Percentiles rank a stretch among this genome's conserved stretches.
Evolutionary conservation across 2,797 vertebrate genomes (phyloP).

Genomic region (Muscicapa striata): DNA sequence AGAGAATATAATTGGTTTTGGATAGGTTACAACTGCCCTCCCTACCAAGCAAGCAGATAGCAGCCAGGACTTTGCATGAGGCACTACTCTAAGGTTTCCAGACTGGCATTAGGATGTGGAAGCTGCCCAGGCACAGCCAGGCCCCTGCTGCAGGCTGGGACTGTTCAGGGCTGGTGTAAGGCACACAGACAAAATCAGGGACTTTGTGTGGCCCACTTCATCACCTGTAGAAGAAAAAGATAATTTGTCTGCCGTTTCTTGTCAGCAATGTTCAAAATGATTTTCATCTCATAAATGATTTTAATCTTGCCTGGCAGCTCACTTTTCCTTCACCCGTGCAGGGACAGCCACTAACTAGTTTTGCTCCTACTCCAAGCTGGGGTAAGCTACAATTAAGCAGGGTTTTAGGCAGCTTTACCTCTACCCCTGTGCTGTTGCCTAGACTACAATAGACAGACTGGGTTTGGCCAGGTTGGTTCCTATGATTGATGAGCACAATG

Average conservation of each 20-base stretch:
- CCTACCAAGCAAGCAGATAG: not conserved
- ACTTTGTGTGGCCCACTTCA: not conserved
- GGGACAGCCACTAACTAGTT: not conserved
- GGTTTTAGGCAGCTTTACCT: not conserved
- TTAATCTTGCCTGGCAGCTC: not conserved
- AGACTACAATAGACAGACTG: not conserved
- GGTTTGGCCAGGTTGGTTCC: not conserved
- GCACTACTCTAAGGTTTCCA: not conserved
- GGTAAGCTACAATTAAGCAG: not conserved
- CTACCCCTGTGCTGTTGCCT: not conserved
- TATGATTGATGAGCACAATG: not conserved
- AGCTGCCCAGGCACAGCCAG: not conserved
- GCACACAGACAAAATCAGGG: not conserved
- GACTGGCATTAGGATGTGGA: not conserved
- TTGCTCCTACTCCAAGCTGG: not conserved
- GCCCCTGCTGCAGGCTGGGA: not conserved
- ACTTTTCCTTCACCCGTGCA: not conserved
- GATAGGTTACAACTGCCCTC: not conserved
- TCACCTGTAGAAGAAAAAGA: not conserved
- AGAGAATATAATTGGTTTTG: not conserved
- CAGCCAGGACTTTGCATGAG: accelerated
- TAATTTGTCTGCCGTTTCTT: not conserved
- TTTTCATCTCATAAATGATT: not conserved
- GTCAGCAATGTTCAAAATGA: not conserved
- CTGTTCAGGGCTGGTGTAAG: not conserved